Evolutionary conservation across 2,113 vertebrate species (phyloP).

Genomic region (Megaceryle torquata): DNA sequence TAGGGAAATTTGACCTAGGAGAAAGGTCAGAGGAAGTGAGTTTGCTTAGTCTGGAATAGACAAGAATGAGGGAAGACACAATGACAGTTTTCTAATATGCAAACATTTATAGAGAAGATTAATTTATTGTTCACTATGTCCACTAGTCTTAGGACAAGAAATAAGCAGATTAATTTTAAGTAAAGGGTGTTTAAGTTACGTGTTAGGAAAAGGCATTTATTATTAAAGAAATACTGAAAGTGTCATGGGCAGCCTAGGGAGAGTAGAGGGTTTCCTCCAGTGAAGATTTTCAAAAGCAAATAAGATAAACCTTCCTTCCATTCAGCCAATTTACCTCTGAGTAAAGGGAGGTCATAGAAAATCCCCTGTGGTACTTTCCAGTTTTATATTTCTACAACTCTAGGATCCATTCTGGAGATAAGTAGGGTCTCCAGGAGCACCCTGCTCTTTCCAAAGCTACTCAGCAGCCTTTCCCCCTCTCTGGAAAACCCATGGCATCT

Average conservation of each 20-base stretch:
- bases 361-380: neutral
- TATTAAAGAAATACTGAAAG: neutral
- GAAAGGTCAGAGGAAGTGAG: neutral
- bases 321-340: neutral
- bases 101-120: neutral
- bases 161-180: neutral
- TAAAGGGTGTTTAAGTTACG: accelerated
- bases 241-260: neutral
- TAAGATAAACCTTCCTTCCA: neutral
- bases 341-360: neutral
- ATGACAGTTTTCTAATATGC: neutral
- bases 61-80: neutral
- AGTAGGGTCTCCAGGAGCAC: neutral
- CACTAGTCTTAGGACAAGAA: neutral
- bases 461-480: neutral
- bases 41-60: slow-evolving; percentile 16
- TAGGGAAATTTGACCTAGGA: neutral
- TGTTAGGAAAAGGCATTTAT: neutral
- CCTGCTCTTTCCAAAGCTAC: neutral
- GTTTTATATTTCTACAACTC: neutral
- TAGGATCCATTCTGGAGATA: neutral
- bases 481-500: neutral
- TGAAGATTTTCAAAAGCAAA: neutral
- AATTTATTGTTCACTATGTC: neutral
- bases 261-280: neutral